Evolutionary conservation across 2,888 invertebrate genomes (phyloP), one percentile per base, ranked within the genome.

Genomic region (Hydrotaea diabolus): DNA sequence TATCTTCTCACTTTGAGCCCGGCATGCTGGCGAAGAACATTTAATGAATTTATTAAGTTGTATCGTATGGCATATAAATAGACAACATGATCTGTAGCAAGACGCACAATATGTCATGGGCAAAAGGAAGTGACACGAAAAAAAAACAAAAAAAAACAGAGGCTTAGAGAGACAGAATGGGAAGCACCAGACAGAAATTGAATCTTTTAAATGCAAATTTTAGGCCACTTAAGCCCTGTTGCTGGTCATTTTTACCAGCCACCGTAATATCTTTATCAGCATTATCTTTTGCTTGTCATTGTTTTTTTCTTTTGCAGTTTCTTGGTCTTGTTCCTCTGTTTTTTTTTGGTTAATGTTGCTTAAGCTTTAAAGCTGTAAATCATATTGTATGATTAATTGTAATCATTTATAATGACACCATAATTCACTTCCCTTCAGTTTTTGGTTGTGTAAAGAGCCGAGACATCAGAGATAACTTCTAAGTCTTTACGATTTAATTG

Each of bases 401-500:
- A 84, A 75, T 76, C 80, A 81, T 83, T 83, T 80, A 80, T 80
- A 77, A 77, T 74, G 66, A 74, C 19, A 74, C 76, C 64, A 83
- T 69, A 80, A 69, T 77, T 73, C 69, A 74, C 64, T 78, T 17
- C 15, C 46, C 49, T n/a, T n/a, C 7, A n/a, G 49, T n/a, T 49
- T n/a, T n/a, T n/a, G n/a, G n/a, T n/a, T n/a, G n/a, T n/a, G n/a
- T n/a, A 49, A 7, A 31, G n/a, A 39, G 39, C 13, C 31, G 31
- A 31, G 43, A 9, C 43, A 8, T 55, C 19, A 21, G 55, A 55
- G 55, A 21, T 21, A 9, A 55, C 8, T 59, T 59, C 23, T 23
- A 26, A 5, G 11, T 23, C 49, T 59, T 23, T 26, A 15, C 13
- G 59, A 59, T 59, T 59, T 59, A 59, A 59, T 59, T 59, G 59